These are phyloP conservation scores for Frankliniella fusca DNA, from an alignment of 2,888 invertebrate species.

Conservation along the genomic window DNA sequence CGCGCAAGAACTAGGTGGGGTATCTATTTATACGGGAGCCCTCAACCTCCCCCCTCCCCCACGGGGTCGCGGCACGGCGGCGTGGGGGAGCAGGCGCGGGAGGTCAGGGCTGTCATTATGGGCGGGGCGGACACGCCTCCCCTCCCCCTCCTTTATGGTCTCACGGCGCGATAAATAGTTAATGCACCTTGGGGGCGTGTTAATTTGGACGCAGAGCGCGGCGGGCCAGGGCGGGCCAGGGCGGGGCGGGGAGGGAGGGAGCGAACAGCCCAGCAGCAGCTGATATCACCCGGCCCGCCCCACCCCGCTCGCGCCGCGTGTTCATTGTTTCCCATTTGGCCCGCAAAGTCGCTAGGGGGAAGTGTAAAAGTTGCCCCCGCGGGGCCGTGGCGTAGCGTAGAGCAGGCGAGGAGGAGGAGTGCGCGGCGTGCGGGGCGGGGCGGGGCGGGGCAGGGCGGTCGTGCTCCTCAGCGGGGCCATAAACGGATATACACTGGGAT, in stretches of 20 bases:
- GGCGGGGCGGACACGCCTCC: not conserved
- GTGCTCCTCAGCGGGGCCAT: too few species aligned
- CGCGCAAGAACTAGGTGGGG: not conserved
- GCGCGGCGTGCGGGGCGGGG: not conserved
- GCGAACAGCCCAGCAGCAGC: not conserved
- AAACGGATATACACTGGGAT: too few species aligned
- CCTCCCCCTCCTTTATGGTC: constrained; percentile 2
- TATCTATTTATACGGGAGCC: constrained; percentile 10
- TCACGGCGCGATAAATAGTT: constrained; percentile 19
- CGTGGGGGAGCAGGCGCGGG: not conserved
- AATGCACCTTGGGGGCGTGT: constrained; percentile 17
- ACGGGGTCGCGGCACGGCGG: not conserved
- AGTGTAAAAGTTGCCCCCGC: constrained; percentile 6
- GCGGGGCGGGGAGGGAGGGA: not conserved
- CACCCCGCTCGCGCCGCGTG: not conserved
- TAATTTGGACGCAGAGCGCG: not conserved
- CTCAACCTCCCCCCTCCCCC: not conserved
- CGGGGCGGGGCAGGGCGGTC: not conserved
- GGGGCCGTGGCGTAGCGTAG: not conserved
- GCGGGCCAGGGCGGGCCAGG: not conserved
- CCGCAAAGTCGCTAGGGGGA: not conserved
- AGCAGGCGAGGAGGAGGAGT: too few species aligned
- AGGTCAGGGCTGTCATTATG: not conserved
- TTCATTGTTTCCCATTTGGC: constrained; percentile 26
- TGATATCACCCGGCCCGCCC: not conserved